phyloP scores from a whole-genome alignment of 2,888 invertebrate species.

The Mythimna vitellina region DNA sequence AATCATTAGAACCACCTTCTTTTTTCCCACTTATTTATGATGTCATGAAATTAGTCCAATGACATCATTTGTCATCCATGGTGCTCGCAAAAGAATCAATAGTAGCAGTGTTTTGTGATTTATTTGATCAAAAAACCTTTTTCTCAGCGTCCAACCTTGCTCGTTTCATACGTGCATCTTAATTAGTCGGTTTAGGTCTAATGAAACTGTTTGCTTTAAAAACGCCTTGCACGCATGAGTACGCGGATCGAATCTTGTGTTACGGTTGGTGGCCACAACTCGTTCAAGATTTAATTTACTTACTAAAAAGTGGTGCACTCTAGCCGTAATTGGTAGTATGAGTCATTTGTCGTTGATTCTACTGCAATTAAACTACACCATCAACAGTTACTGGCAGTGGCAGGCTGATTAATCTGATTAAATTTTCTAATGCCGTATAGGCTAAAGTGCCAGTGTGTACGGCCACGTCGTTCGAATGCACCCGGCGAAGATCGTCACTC shows the following conservation, averaged over 20 bases:
- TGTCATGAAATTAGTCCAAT: conserved; percentile 10
- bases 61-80: conserved; percentile 3
- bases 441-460: conserved; percentile 6
- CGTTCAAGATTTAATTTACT: conserved; percentile 54
- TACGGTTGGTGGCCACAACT: conserved; percentile 67
- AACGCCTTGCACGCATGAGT: conserved; percentile 66
- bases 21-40: conserved; percentile 3
- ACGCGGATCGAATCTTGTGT: conserved; percentile 68
- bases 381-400: conserved; percentile 8
- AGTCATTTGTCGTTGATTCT: conserved; percentile 43
- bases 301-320: conserved; percentile 51
- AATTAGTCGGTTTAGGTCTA: conserved; percentile 41
- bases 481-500: too few relatives aligned
- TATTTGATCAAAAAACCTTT: background rate
- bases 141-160: conserved; percentile 5
- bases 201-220: conserved; percentile 61
- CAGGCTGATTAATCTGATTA: conserved; percentile 7
- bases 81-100: background rate
- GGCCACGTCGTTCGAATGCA: too few relatives aligned
- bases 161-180: conserved; percentile 22
- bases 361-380: conserved; percentile 27
- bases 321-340: conserved; percentile 47
- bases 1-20: background rate
- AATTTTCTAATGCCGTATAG: conserved; percentile 22
- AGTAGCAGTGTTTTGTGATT: background rate